These are phyloP conservation scores for Euschistus heros DNA, from an alignment of 1,140 invertebrate genomes.

Conservation along the genomic window DNA sequence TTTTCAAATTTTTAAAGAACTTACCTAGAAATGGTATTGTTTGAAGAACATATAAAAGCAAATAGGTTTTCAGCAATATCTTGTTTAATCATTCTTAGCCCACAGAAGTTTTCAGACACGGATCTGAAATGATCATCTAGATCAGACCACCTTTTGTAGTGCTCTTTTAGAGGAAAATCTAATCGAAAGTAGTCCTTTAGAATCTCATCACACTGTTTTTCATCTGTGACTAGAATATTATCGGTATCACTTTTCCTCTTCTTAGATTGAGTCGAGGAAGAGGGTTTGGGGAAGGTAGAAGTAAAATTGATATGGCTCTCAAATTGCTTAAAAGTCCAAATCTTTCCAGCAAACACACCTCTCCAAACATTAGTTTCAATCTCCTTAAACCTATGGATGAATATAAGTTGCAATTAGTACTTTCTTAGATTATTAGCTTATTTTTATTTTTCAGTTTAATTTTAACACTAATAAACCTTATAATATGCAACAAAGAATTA, in stretches of 20 bases:
- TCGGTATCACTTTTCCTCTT: not conserved
- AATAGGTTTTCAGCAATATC: conserved; percentile 88
- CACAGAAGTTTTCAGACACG: conserved; percentile 55
- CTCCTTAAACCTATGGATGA: conserved; percentile 1
- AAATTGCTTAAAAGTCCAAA: conserved; percentile 10
- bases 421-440: too few species aligned
- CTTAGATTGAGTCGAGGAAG: not conserved
- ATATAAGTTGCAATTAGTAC: not conserved
- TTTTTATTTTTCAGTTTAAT: too few species aligned
- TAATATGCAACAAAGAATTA: too few species aligned
- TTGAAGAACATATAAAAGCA: conserved; percentile 93
- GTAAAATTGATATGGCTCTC: not conserved
- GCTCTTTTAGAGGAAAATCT: conserved; percentile 52
- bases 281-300: not conserved
- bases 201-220: not conserved
- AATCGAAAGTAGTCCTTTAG: conserved; percentile 53
- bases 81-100: conserved; percentile 81
- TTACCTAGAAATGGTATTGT: conserved; percentile 86
- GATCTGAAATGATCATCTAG: conserved; percentile 63
- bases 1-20: not conserved
- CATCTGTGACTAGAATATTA: not conserved
- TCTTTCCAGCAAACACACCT: conserved; percentile 1
- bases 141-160: conserved; percentile 63
- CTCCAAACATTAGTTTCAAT: conserved; percentile 6
- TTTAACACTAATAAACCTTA: too few species aligned